These are phyloP conservation scores for Lasioglossum calceatum DNA, from an alignment of 2,888 invertebrate genomes.

Conservation along the genomic window DNA sequence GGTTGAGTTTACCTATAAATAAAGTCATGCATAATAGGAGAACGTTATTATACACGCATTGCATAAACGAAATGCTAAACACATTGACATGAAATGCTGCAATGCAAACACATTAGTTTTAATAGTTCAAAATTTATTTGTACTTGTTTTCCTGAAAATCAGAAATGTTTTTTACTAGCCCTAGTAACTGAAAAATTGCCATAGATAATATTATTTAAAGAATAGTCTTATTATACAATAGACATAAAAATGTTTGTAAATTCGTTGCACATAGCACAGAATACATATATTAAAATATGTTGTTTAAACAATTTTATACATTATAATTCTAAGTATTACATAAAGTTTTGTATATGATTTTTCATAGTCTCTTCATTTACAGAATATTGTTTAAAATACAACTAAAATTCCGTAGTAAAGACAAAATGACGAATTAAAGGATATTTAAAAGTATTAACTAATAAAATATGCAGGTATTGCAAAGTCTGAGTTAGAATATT, in stretches of 20 bases:
- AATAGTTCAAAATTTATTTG: neutral
- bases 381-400: neutral
- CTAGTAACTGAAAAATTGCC: neutral
- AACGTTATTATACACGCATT: neutral
- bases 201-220: neutral
- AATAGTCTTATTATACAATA: conserved; percentile 1
- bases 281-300: neutral
- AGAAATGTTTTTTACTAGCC: conserved; percentile 22
- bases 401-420: neutral
- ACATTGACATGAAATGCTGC: neutral
- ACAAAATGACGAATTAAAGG: neutral
- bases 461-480: neutral
- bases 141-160: neutral
- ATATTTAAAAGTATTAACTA: conserved; percentile 24
- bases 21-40: neutral
- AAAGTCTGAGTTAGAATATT: conserved; percentile 3
- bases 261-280: conserved; percentile 6
- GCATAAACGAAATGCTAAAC: neutral
- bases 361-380: neutral
- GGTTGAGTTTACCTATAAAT: neutral
- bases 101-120: neutral
- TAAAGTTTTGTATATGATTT: conserved; percentile 27
- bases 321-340: conserved; percentile 19
- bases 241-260: conserved; percentile 14
- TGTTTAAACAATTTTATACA: conserved; percentile 21